Conservation (phyloP, 2,888 invertebrate genomes). For the Molanna angustata region DNA sequence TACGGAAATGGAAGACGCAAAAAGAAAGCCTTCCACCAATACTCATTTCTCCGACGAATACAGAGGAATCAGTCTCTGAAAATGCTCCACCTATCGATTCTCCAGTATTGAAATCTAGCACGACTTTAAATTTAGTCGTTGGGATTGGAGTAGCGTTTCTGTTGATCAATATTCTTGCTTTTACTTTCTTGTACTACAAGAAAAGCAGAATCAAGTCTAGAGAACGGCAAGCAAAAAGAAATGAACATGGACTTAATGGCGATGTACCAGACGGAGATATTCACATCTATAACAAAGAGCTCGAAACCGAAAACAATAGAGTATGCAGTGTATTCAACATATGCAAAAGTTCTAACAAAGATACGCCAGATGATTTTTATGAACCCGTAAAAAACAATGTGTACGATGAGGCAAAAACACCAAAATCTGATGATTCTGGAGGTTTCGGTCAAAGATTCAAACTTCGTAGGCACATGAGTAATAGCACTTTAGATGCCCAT, state of each 20-base stretch:
- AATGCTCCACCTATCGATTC: conserved; percentile 35
- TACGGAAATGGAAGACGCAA: conserved; percentile 31
- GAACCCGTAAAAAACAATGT: conserved; percentile 54
- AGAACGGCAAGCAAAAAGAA: conserved; percentile 48
- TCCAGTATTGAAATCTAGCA: conserved; percentile 56
- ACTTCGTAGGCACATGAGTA: conserved; percentile 69
- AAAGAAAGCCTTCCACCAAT: conserved; percentile 6
- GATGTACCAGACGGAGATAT: conserved; percentile 41
- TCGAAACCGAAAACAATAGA: conserved; percentile 46
- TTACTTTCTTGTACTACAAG: conserved; percentile 65
- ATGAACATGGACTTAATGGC: conserved; percentile 50
- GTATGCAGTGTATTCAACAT: conserved; percentile 60
- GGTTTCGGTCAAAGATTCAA: conserved; percentile 61
- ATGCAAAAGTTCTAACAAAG: conserved; percentile 44
- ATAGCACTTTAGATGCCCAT: conserved; percentile 80
- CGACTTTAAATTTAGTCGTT: conserved; percentile 61
- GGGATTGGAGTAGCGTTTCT: conserved; percentile 69
- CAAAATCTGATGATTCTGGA: conserved; percentile 55
- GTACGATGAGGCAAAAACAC: conserved; percentile 55
- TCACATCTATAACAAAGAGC: conserved; percentile 37
- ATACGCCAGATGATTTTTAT: conserved; percentile 51
- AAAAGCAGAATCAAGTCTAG: conserved; percentile 56
- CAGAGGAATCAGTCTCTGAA: conserved; percentile 13
- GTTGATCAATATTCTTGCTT: conserved; percentile 68
- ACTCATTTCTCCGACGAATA: conserved; percentile 19